phyloP scores from a whole-genome alignment of 2,888 invertebrate species.

The Nematopogon swammerdamellus region DNA sequence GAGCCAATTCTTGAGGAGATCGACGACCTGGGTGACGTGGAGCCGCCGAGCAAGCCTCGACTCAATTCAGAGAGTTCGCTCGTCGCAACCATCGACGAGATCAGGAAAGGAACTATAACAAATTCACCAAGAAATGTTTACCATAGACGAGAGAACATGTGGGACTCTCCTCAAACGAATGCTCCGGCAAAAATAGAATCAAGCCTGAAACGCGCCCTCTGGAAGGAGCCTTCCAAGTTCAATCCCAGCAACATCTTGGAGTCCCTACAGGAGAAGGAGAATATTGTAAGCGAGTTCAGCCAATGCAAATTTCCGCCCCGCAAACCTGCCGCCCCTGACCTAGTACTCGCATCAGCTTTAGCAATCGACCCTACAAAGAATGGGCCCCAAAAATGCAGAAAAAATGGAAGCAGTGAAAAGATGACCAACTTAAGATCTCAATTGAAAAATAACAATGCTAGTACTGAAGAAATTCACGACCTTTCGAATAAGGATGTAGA shows the following conservation, averaged over 20 bases:
- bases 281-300: slow-evolving; percentile 24
- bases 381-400: slow-evolving; percentile 6
- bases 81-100: slow-evolving; percentile 63
- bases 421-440: slow-evolving; percentile 22
- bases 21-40: slow-evolving; percentile 50
- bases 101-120: slow-evolving; percentile 52
- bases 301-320: slow-evolving; percentile 25
- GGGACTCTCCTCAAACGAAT: slow-evolving; percentile 40
- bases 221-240: slow-evolving; percentile 48
- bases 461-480: slow-evolving; percentile 27
- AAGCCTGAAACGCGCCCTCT: slow-evolving; percentile 37
- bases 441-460: slow-evolving; percentile 26
- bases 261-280: slow-evolving; percentile 40
- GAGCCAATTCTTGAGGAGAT: slow-evolving; percentile 57
- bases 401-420: slow-evolving; percentile 21
- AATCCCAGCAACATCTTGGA: slow-evolving; percentile 42
- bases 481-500: slow-evolving; percentile 43
- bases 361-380: slow-evolving; percentile 14
- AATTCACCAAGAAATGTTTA: slow-evolving; percentile 57
- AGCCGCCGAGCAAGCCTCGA: slow-evolving; percentile 33
- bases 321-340: slow-evolving; percentile 24
- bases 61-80: slow-evolving; percentile 55
- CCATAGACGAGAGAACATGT: slow-evolving; percentile 48
- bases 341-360: slow-evolving; percentile 14
- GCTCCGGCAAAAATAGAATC: slow-evolving; percentile 29